Base-by-base conservation (phyloP, 1,140 invertebrate genomes). In the Halictus rubicundus region DNA sequence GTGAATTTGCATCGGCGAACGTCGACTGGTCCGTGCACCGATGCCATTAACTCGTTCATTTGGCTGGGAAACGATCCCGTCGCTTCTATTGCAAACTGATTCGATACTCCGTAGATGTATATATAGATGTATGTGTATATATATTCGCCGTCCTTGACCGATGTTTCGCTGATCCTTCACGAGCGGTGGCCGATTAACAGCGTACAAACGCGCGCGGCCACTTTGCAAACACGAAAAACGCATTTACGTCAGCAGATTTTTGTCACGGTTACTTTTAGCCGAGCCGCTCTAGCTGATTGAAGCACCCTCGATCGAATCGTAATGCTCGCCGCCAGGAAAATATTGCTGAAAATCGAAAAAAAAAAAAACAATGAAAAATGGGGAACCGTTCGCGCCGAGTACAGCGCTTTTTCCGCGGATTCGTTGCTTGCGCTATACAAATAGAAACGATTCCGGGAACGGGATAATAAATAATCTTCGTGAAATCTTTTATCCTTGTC, bases 1-100 rank as follows among this genome's bases (percentile, higher is more conserved):
- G 60, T 60, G 59, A 70, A 77, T 77, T 70, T 52, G 14, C 66
- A 39, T 70, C 42, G 52, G 59, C 73, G n/a, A 60, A 39, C 42
- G 42, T 21, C 37, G 39, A 49, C 74, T 37, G 49, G n/a, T n/a
- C 46, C 32, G 46, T 23, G 25, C 64, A 46, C 16, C 16, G 49
- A 59, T 32, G 46, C 37, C 57, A 78, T 78, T 78, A 69, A 60
- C 69, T 78, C 61, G 61, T 72, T 72, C 76, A 42, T 46, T 65
- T 72, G 46, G 19, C 32, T 37, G 42, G n/a, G 32, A 27, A 32
- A 27, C 46, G 66, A 76, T 46, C 39, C 39, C 21, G 16, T 60
- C 46, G 27, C 0, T 19, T 39, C 37, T 66, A 78, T 78, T 64
- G 57, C 57, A 69, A 77, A 70, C 59, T 52, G 75, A 78, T 63